Percentiles rank a stretch among this genome's conserved stretches.
These are phyloP conservation scores for Menura novaehollandiae DNA, from an alignment of 2,113 vertebrate genomes.

Conservation along the genomic window DNA sequence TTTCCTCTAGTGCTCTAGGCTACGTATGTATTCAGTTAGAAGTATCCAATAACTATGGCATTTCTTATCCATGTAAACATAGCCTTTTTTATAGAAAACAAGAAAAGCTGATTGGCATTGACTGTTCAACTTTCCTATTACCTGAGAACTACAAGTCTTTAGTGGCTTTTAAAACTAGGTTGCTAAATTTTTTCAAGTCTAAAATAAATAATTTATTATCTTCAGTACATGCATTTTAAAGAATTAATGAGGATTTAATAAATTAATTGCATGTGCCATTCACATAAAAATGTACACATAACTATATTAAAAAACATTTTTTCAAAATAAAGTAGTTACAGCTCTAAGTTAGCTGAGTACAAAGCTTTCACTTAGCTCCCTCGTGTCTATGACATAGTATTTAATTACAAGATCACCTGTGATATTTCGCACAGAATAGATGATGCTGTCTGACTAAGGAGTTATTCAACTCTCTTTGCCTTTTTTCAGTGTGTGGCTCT, in stretches of 20 bases:
- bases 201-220: neutral
- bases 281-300: neutral
- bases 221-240: neutral
- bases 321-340: neutral
- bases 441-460: neutral
- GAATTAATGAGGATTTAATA: neutral
- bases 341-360: neutral
- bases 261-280: neutral
- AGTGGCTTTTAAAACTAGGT: neutral
- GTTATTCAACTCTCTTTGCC: neutral
- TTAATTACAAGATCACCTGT: neutral
- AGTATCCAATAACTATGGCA: neutral
- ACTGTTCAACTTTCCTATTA: neutral
- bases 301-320: neutral
- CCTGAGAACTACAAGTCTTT: neutral
- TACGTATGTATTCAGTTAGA: neutral
- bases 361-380: neutral
- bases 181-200: neutral
- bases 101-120: neutral
- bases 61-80: slow-evolving; percentile 18
- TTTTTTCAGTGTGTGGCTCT: neutral
- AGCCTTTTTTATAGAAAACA: neutral
- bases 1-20: slow-evolving; percentile 25
- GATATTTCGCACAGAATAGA: neutral
- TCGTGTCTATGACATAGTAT: neutral